phyloP scores from a whole-genome alignment of 2,888 invertebrate genomes.

The Fabriciana adippe region DNA sequence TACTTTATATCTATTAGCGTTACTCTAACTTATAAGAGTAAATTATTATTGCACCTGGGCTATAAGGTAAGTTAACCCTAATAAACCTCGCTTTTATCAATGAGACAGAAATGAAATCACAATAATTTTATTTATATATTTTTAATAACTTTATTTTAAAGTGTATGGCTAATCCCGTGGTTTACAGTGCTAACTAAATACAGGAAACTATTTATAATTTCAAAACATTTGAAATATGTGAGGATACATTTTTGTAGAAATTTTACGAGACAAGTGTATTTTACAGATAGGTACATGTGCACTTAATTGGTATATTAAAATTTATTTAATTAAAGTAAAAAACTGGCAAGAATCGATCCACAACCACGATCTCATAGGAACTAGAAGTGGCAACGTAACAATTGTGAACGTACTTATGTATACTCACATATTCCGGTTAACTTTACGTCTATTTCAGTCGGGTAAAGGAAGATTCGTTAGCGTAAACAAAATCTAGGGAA shows the following conservation, averaged over 20 bases:
- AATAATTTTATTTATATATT: constrained; percentile 1
- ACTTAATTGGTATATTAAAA: constrained; percentile 7
- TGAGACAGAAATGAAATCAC: constrained; percentile 4
- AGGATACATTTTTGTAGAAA: constrained; percentile 30
- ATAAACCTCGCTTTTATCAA: too few species aligned
- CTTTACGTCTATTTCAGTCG: constrained; percentile 59
- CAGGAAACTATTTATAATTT: constrained; percentile 16
- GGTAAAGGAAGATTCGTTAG: constrained; percentile 53
- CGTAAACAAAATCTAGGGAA: constrained; percentile 6
- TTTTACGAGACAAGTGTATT: constrained; percentile 5
- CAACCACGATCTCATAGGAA: constrained; percentile 37
- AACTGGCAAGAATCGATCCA: constrained; percentile 35
- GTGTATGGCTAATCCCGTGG: constrained; percentile 56
- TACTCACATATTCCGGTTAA: constrained; percentile 47
- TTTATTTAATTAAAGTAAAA: constrained; percentile 9
- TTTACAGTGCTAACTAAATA: constrained; percentile 52
- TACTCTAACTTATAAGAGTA: too few species aligned
- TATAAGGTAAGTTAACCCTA: too few species aligned
- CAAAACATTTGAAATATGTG: constrained; percentile 40
- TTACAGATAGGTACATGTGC: constrained; percentile 21
- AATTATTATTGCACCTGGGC: too few species aligned
- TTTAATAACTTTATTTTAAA: constrained; percentile 41
- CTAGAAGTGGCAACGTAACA: constrained; percentile 22
- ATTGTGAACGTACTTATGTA: constrained; percentile 23
- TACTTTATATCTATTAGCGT: too few species aligned